These are phyloP conservation scores for Ricordea florida DNA, from an alignment of 92 coral and sea anemone species.

Conservation along the genomic window DNA sequence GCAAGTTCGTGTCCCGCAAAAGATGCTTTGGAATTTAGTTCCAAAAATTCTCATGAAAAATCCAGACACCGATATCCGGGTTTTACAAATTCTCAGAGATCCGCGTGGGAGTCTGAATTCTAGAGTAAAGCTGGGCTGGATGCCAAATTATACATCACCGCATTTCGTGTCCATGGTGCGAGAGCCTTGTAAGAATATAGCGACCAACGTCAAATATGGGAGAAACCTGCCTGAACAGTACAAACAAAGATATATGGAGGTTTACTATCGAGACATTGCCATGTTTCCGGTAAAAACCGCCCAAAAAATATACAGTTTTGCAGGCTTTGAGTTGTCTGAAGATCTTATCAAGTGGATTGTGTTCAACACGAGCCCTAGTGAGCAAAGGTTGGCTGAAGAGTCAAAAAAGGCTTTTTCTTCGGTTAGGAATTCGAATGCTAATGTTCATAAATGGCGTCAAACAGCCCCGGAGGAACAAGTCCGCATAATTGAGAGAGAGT, in stretches of 20 bases:
- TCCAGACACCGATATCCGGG: conserved; percentile 21
- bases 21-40: background rate
- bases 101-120: conserved; percentile 29
- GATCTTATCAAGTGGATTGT: conserved; percentile 16
- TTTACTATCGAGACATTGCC: conserved; percentile 26
- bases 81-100: conserved; percentile 36
- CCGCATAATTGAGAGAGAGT: conserved; percentile 25
- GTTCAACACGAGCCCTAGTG: conserved; percentile 23
- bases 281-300: conserved; percentile 9
- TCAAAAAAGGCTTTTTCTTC: background rate
- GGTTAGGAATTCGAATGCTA: conserved; percentile 26
- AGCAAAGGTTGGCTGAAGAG: background rate
- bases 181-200: background rate
- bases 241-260: conserved; percentile 19
- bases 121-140: conserved; percentile 22
- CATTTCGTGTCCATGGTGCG: background rate
- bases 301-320: conserved; percentile 1
- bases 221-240: background rate
- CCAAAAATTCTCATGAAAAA: conserved; percentile 15
- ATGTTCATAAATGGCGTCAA: conserved; percentile 15
- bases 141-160: conserved; percentile 7
- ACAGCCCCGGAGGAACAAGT: conserved; percentile 11
- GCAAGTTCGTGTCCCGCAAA: conserved; percentile 2
- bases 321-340: conserved; percentile 25
- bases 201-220: conserved; percentile 13